These are phyloP conservation scores for Enteromius thamalakanensis DNA, from an alignment of 2,797 vertebrate genomes.

Conservation along the genomic window DNA sequence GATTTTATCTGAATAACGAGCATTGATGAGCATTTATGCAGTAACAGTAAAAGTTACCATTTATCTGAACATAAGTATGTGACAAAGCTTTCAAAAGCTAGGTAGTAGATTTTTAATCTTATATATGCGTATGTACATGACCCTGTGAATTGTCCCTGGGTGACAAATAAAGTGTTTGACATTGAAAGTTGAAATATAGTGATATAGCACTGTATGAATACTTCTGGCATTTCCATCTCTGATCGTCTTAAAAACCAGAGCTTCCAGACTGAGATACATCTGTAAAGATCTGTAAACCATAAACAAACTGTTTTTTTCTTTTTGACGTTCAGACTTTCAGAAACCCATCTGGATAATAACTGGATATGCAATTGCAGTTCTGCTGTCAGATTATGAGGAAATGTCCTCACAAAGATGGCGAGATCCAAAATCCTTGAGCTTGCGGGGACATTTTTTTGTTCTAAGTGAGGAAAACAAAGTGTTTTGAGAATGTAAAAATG, in stretches of 20 bases:
- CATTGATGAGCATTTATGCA: background rate
- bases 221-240: background rate
- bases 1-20: background rate
- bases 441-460: background rate
- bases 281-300: background rate
- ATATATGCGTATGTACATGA: too few relatives aligned
- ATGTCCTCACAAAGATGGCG: background rate
- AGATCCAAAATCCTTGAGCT: background rate
- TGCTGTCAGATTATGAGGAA: background rate
- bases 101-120: too few relatives aligned
- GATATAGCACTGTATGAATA: background rate
- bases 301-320: background rate
- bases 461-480: background rate
- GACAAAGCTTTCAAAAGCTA: background rate
- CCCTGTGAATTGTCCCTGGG: background rate
- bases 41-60: background rate
- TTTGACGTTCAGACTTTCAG: background rate
- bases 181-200: background rate
- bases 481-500: background rate
- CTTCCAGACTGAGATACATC: background rate
- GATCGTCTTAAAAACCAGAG: background rate
- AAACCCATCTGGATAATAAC: conserved; percentile 1
- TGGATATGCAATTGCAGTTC: background rate
- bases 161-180: background rate
- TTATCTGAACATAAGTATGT: background rate